Evolutionary conservation across 2,113 vertebrate species (phyloP).

Genomic region (Pteronura brasiliensis): DNA sequence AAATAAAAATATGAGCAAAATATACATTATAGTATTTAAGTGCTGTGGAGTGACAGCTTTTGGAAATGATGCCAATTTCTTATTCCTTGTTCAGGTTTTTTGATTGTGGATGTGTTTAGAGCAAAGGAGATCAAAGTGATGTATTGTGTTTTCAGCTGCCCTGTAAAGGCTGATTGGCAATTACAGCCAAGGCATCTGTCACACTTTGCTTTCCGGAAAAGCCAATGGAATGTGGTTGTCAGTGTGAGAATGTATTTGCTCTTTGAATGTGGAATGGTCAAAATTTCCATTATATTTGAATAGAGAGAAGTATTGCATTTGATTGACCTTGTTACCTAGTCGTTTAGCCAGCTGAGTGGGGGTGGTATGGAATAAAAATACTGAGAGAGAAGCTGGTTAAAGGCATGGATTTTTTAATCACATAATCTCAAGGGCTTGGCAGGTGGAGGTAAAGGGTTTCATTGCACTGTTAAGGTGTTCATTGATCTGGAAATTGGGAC

Average conservation of each 20-base stretch:
- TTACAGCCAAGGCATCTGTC: conserved; percentile 84
- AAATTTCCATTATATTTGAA: conserved; percentile 74
- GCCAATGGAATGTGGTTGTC: conserved; percentile 74
- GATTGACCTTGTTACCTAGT: conserved; percentile 61
- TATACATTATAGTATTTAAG: conserved; percentile 75
- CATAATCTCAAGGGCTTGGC: not conserved
- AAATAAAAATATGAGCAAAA: conserved; percentile 75
- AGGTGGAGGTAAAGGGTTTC: not conserved
- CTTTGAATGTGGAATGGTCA: conserved; percentile 72
- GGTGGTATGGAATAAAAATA: conserved; percentile 24
- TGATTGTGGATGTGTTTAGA: conserved; percentile 79
- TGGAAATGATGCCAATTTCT: conserved; percentile 79
- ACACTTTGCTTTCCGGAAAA: conserved; percentile 79
- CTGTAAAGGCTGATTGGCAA: conserved; percentile 78
- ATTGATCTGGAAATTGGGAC: conserved; percentile 25
- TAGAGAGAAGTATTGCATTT: conserved; percentile 52
- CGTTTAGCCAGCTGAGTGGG: conserved; percentile 9
- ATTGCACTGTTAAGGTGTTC: not conserved
- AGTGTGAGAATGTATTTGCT: conserved; percentile 71
- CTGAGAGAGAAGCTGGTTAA: conserved; percentile 8
- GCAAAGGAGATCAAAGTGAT: conserved; percentile 83
- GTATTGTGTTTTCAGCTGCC: conserved; percentile 83
- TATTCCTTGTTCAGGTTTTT: conserved; percentile 77
- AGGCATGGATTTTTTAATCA: not conserved
- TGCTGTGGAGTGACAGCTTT: conserved; percentile 68